These are phyloP conservation scores for Elysia chlorotica DNA, from an alignment of 1,140 invertebrate genomes.

Conservation along the genomic window DNA sequence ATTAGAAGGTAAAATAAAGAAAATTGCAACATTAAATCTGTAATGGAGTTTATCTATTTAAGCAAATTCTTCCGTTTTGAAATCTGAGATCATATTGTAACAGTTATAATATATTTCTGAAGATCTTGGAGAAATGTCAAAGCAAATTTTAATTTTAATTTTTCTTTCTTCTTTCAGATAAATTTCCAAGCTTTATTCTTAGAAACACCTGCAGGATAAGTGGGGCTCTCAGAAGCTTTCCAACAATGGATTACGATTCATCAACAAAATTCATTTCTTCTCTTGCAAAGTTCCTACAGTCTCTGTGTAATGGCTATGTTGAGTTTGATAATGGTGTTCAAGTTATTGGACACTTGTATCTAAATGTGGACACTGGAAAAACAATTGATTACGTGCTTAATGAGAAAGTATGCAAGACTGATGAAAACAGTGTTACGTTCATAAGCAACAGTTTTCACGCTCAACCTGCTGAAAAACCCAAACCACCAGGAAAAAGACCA, in stretches of 20 bases:
- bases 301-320: conserved; percentile 29
- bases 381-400: conserved; percentile 30
- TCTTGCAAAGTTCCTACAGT: conserved; percentile 26
- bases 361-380: conserved; percentile 30
- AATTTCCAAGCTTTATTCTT: too few relatives aligned
- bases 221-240: too few relatives aligned
- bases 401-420: conserved; percentile 32
- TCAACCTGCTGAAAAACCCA: conserved; percentile 21
- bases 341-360: conserved; percentile 29
- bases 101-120: too few relatives aligned
- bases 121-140: too few relatives aligned
- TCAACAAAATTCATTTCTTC: conserved; percentile 29
- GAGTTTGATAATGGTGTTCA: conserved; percentile 28
- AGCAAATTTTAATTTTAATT: too few relatives aligned
- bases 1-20: too few relatives aligned
- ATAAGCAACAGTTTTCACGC: conserved; percentile 33
- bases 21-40: too few relatives aligned
- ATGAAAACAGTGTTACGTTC: conserved; percentile 29
- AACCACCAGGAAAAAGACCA: conserved; percentile 4
- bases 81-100: too few relatives aligned
- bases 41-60: too few relatives aligned
- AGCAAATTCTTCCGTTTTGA: too few relatives aligned
- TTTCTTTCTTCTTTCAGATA: too few relatives aligned
- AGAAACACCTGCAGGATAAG: too few relatives aligned
- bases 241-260: conserved; percentile 32